phyloP scores from a whole-genome alignment of 64 coral and sea anemone genomes.

The Stichodactyla helianthus region DNA sequence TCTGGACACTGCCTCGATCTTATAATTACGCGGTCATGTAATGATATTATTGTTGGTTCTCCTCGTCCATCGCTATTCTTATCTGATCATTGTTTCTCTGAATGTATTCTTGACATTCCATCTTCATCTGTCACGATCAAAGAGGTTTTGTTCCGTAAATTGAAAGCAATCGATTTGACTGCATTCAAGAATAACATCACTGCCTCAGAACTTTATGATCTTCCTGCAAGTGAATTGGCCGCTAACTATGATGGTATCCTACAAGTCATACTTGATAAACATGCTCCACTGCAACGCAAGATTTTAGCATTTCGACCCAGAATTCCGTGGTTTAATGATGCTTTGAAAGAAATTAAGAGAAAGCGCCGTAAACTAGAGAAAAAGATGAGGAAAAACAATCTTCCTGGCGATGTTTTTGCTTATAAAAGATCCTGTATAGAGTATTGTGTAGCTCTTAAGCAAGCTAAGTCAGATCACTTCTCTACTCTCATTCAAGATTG shows the following conservation, averaged over 20 bases:
- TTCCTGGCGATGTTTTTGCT: too few relatives aligned
- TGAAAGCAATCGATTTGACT: slow-evolving; percentile 22
- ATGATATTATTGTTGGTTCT: slow-evolving; percentile 8
- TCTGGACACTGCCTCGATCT: slow-evolving; percentile 15
- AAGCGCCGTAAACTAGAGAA: background rate
- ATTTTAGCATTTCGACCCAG: slow-evolving; percentile 10
- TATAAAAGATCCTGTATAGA: too few relatives aligned
- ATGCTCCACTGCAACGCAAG: slow-evolving; percentile 38
- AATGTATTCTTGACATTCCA: slow-evolving; percentile 22
- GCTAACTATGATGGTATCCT: slow-evolving; percentile 28
- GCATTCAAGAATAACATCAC: slow-evolving; percentile 40
- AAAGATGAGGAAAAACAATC: too few relatives aligned
- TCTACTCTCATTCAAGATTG: too few relatives aligned
- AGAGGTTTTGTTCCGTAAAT: slow-evolving; percentile 26
- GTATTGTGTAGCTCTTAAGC: too few relatives aligned
- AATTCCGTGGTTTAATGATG: slow-evolving; percentile 31
- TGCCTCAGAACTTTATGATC: slow-evolving; percentile 4
- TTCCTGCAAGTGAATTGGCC: slow-evolving; percentile 16
- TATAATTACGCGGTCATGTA: slow-evolving; percentile 2
- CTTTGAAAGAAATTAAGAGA: slow-evolving; percentile 13
- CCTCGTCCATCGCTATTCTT: background rate
- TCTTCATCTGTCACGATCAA: slow-evolving; percentile 8
- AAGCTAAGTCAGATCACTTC: too few relatives aligned
- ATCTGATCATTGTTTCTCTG: too few relatives aligned
- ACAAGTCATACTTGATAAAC: slow-evolving; percentile 22